Percentiles rank a stretch among this genome's conserved stretches.
Evolutionary conservation across 2,113 vertebrate genomes (phyloP).

Genomic region (Collichthys lucidus): DNA sequence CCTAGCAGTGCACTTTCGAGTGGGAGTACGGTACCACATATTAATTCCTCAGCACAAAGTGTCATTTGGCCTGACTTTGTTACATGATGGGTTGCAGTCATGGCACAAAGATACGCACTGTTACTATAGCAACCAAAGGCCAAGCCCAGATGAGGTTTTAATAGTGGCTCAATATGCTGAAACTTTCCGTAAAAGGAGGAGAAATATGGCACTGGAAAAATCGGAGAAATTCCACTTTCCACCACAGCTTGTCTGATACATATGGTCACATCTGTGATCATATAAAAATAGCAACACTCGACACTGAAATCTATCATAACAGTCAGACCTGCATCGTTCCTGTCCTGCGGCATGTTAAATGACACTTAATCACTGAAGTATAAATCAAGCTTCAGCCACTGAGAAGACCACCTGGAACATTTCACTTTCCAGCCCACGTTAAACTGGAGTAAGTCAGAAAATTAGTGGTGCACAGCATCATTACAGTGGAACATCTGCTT

Average conservation of each 20-base stretch:
- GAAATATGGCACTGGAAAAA: not conserved
- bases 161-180: not conserved
- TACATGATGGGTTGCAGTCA: not conserved
- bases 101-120: not conserved
- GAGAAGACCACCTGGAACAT: conserved; percentile 30
- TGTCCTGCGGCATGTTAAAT: not conserved
- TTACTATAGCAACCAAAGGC: conserved; percentile 9
- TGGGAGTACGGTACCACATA: too few species aligned
- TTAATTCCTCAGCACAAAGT: not conserved
- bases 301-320: conserved; percentile 11
- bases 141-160: not conserved
- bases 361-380: conserved; percentile 21
- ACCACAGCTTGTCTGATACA: not conserved
- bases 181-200: not conserved
- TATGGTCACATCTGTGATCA: conserved; percentile 13
- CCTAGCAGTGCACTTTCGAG: too few species aligned
- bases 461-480: conserved; percentile 2
- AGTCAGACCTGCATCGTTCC: conserved; percentile 1
- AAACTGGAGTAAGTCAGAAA: conserved; percentile 25
- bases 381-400: conserved; percentile 18
- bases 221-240: not conserved
- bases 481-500: conserved; percentile 52
- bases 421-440: conserved; percentile 3
- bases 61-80: not conserved
- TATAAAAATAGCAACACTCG: not conserved